Base-by-base conservation (phyloP, 2,113 vertebrate species). In the Oxygymnocypris stewartii region DNA sequence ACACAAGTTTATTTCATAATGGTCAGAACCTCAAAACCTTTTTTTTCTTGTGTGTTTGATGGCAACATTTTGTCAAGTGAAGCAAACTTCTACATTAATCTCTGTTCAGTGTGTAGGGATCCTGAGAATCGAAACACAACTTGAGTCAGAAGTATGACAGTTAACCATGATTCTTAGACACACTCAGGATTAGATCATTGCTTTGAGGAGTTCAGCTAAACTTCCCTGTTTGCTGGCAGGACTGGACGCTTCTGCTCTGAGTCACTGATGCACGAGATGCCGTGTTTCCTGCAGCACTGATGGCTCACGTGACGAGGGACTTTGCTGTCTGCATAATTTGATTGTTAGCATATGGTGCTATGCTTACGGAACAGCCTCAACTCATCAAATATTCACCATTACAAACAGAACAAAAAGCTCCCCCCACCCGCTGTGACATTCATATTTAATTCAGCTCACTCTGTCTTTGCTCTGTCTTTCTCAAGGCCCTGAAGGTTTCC, bases 381-480 rank as follows among this genome's bases (percentile, higher is more conserved):
- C 69, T 88, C 74, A 88, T 89, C 77, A 89, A 89, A 89, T 89
- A 88, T 89, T 89, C 89, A 89, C 25, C 35, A 77, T 89, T 88
- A 88, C 89, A 89, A 90, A 87, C 76, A 85, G 75, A 88, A 86
- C 78, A 82, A 87, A 88, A 89, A 49, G 79, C 79, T 86, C 54
- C 74, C 84, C 37, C 87, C 82, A 31, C 81, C 75, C 44, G 4
- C 81, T 69, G 79, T 79, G 59, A 63, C 85, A 85, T 88, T 88
- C 80, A 88, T 87, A 90, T 88, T 85, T 87, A 61, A 88, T 87
- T 82, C 28, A 57, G 16, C 61, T 77, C 81, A 51, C 89, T 80
- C 63, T 76, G 35, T 79, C 9, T 63, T 63, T 44, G 59, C 75
- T 79, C 65, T 57, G 28, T 54, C 37, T 40, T 75, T 79, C 57